Conservation (phyloP, 2,113 vertebrate genomes). For the Melanostigma gelatinosum region DNA sequence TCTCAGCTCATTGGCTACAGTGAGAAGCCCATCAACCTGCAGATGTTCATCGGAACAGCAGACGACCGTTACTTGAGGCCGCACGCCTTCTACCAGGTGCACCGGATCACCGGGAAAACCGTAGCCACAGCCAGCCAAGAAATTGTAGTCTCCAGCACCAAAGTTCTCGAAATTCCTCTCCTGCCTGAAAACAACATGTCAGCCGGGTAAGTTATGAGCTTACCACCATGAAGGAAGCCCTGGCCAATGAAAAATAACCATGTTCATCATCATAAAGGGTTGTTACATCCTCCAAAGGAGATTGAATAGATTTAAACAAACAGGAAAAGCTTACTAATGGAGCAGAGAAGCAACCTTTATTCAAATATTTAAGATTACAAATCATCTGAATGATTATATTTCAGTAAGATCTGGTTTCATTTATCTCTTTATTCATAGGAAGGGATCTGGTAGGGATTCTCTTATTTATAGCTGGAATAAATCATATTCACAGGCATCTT, state of each 20-base stretch:
- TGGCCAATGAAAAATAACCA: conserved; percentile 38
- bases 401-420: conserved; percentile 53
- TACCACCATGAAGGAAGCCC: conserved; percentile 53
- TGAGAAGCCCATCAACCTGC: conserved; percentile 96
- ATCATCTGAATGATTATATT: conserved; percentile 38
- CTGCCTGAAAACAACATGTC: conserved; percentile 98
- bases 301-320: conserved; percentile 67
- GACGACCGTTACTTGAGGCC: conserved; percentile 97
- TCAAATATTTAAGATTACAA: conserved; percentile 56
- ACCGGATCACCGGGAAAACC: conserved; percentile 98
- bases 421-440: conserved; percentile 54
- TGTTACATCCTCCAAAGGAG: conserved; percentile 61
- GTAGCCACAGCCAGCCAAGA: conserved; percentile 98
- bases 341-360: conserved; percentile 48
- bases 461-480: conserved; percentile 53
- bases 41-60: conserved; percentile 99
- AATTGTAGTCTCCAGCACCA: conserved; percentile 93
- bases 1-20: conserved; percentile 94
- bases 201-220: conserved; percentile 88
- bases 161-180: conserved; percentile 97
- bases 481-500: conserved; percentile 62
- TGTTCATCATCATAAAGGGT: conserved; percentile 43
- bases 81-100: conserved; percentile 99
- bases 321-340: conserved; percentile 57
- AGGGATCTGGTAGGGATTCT: conserved; percentile 47